Percentiles rank a stretch among this genome's conserved stretches.
Conservation (phyloP, 2,888 invertebrate species). For the Amorpha juglandis region DNA sequence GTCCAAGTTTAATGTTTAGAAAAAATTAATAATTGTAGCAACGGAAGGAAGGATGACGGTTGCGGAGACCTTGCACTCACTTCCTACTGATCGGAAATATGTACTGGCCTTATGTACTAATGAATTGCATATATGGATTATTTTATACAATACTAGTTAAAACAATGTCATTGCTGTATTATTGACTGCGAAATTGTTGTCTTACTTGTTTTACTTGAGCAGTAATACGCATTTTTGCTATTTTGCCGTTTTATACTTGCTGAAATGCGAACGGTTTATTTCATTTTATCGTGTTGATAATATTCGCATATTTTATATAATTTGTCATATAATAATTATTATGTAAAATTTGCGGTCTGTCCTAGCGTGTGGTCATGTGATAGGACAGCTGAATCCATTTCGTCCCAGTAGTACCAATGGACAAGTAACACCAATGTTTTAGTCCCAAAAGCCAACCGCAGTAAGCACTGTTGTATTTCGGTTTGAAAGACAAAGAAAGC, state of each 20-base stretch:
- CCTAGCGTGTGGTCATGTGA: no score
- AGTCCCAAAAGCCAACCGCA: no score
- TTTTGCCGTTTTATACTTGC: not conserved
- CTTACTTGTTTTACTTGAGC: conserved; percentile 40
- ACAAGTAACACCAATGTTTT: no score
- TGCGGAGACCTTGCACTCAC: conserved; percentile 61
- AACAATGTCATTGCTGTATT: conserved; percentile 41
- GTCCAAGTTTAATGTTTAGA: not conserved
- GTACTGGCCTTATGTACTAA: conserved; percentile 50
- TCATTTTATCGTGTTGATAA: not conserved
- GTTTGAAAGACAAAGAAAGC: no score
- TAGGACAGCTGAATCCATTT: no score
- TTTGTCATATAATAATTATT: no score
- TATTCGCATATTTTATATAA: not conserved
- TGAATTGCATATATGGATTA: conserved; percentile 44
- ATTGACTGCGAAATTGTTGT: conserved; percentile 32
- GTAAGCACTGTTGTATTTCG: no score
- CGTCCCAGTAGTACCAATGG: no score
- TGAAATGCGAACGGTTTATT: not conserved
- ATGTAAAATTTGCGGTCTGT: no score
- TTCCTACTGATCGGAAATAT: conserved; percentile 68
- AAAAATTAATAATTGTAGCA: conserved; percentile 44
- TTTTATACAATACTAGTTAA: conserved; percentile 39
- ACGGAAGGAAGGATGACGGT: conserved; percentile 72
- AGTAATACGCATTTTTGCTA: conserved; percentile 19